Evolutionary conservation across 2,113 vertebrate species (phyloP), one percentile per base, ranked within the genome.

Genomic region (Petrocephalus microphthalmus): DNA sequence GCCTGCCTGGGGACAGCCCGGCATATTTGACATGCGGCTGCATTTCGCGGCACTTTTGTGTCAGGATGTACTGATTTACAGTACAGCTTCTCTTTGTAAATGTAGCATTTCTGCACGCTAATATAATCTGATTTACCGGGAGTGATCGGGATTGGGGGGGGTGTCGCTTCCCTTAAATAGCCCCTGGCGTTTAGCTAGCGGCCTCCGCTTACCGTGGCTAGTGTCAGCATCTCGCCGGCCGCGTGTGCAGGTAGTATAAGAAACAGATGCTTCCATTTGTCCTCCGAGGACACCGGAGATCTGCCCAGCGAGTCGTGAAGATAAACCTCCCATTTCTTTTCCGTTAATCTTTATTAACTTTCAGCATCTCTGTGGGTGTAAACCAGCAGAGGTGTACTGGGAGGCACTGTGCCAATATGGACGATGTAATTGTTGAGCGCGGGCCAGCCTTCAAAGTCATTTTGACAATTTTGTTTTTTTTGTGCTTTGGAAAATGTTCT

Each of bases 11-110:
- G 92, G 90, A 93, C 88, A 85, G 85, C 90, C 90, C 60, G 88
- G 86, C 89, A 91, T 83, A 49, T 20, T 17, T 47, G 37, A 49
- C 89, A 90, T 93, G 93, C 92, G 91, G 88, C 90, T 37, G 29
- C 89, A 86, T 92, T 92, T 90, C 25, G 86, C 87, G 64, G 52
- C 88, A 84, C 89, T 88, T 74, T 86, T 78, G 25, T 37, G 88
- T 85, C 84, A 57, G 54, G 74, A 74, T 86, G 53, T 52, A 82
- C 87, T 88, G 47, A 88, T 87, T 88, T 25, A 56, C 88, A 89
- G 83, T 83, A 57, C 81, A 64, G 90, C 86, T 78, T 25, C 52
- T 74, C 29, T 51, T 64, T 88, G 22, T 29, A 60, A 25, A 37
- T 51, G 53, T 33, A 86, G 17, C 10, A 52, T 84, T 90, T 81